Conservation (phyloP, 2,797 vertebrate genomes). For the Okamejei kenojei region DNA sequence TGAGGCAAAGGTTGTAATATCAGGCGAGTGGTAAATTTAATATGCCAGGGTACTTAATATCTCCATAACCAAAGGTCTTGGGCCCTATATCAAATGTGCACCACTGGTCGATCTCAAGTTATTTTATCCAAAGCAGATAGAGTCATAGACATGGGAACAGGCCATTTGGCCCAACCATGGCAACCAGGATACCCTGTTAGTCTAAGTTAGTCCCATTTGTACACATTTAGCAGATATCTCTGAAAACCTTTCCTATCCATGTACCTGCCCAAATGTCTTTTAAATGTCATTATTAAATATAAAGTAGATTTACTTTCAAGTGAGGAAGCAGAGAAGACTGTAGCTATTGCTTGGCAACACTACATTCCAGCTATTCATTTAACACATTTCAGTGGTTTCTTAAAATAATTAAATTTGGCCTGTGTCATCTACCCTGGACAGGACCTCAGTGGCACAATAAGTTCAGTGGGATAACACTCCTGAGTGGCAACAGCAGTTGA, state of each 20-base stretch:
- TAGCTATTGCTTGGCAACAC: background rate
- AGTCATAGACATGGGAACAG: no score
- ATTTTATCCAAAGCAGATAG: background rate
- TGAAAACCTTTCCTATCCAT: no score
- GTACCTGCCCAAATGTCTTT: no score
- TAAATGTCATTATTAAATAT: background rate
- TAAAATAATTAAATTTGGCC: background rate
- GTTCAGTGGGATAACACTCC: background rate
- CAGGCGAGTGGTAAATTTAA: background rate
- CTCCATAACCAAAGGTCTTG: background rate
- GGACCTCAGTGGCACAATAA: background rate
- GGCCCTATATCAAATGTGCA: background rate
- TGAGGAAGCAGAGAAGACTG: background rate
- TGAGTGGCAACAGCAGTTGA: background rate
- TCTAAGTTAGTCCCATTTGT: no score
- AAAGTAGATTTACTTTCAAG: background rate
- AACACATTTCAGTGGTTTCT: background rate
- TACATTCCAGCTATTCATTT: background rate
- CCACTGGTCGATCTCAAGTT: background rate
- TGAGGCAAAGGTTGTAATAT: background rate
- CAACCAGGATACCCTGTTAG: no score
- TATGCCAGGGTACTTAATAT: background rate
- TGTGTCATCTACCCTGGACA: background rate
- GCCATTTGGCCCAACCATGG: no score
- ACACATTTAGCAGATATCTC: no score